These are phyloP conservation scores for Pachyseris speciosa DNA, from an alignment of 64 coral and sea anemone genomes.

Conservation along the genomic window DNA sequence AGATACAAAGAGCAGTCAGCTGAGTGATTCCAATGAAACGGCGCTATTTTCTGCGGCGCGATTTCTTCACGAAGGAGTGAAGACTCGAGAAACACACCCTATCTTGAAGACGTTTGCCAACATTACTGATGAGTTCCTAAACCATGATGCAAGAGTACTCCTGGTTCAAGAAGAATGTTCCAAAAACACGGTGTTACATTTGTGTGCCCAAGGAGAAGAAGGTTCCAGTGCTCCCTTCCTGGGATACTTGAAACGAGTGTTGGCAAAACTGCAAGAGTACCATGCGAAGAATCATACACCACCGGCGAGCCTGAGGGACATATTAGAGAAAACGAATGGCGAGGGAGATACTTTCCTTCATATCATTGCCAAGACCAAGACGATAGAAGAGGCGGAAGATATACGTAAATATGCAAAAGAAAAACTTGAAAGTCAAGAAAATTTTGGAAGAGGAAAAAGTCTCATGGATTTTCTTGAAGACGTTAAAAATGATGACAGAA, in stretches of 20 bases:
- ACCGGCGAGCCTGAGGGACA: background rate
- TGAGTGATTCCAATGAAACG: background rate
- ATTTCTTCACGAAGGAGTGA: background rate
- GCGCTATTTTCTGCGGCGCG: background rate
- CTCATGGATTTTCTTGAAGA: too few species aligned
- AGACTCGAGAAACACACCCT: background rate
- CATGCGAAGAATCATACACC: background rate
- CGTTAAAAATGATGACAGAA: too few species aligned
- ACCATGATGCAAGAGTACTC: background rate
- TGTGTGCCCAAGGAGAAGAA: background rate
- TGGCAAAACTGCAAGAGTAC: background rate
- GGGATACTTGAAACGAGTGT: background rate
- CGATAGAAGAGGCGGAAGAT: background rate
- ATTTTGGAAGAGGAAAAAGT: too few species aligned
- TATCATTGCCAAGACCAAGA: background rate
- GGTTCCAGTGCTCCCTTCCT: background rate
- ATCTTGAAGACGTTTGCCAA: background rate
- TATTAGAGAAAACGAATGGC: background rate
- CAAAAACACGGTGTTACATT: background rate
- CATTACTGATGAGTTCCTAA: background rate
- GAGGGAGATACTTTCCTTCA: background rate
- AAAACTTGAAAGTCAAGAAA: too few species aligned
- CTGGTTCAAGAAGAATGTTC: background rate
- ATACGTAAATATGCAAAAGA: background rate
- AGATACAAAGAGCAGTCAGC: too few species aligned